Evolutionary conservation across 2,888 invertebrate genomes (phyloP).

Genomic region (Ceraclea dissimilis): DNA sequence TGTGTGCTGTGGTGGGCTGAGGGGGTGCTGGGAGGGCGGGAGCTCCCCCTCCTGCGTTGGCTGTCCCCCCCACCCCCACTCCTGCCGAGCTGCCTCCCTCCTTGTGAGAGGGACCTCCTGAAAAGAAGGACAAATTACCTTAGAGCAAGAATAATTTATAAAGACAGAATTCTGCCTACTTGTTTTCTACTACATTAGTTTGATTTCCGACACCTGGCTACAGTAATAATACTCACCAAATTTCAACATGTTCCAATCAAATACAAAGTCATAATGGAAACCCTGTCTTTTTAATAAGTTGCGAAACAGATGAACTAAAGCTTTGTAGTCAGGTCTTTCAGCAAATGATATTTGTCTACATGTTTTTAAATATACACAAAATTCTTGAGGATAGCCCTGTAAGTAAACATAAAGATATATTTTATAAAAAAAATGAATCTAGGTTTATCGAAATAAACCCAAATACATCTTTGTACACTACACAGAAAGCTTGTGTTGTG

Average conservation of each 20-base stretch:
- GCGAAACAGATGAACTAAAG: constrained; percentile 91
- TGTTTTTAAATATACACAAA: constrained; percentile 93
- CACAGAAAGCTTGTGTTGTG: no score
- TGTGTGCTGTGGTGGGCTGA: constrained; percentile 11
- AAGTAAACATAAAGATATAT: constrained; percentile 18
- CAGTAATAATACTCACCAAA: constrained; percentile 80
- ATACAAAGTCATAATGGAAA: constrained; percentile 98
- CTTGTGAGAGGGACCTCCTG: constrained; percentile 18
- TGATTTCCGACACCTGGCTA: no score
- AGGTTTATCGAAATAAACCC: no score
- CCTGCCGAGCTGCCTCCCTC: constrained; percentile 13
- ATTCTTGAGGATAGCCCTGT: constrained; percentile 76
- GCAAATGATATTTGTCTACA: constrained; percentile 96
- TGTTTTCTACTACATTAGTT: not conserved
- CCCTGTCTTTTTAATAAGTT: constrained; percentile 94
- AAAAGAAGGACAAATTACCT: no score
- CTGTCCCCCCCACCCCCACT: constrained; percentile 1
- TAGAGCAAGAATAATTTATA: not conserved
- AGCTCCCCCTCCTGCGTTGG: not conserved
- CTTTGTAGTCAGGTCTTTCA: constrained; percentile 95
- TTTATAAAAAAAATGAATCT: no score
- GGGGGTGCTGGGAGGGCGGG: constrained; percentile 11
- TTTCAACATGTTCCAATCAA: constrained; percentile 99
- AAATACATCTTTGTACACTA: no score
- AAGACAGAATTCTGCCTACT: not conserved